A percentile compares a stretch with the other conserved stretches of the same genome.
phyloP scores from a whole-genome alignment of 2,113 vertebrate species.

The Brevimyrus niger region DNA sequence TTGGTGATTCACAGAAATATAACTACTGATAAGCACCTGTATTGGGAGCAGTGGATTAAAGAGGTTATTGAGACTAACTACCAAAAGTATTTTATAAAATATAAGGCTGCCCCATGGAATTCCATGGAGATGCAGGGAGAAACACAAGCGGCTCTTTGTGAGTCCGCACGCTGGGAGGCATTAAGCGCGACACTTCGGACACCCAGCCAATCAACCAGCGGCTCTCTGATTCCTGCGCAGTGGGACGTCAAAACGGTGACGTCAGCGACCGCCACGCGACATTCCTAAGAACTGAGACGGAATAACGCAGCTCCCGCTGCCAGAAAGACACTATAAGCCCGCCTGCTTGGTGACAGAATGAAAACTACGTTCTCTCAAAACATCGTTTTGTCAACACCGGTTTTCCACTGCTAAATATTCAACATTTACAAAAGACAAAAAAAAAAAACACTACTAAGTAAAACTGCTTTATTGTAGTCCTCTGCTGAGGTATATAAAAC shows the following conservation, averaged over 20 bases:
- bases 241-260: neutral
- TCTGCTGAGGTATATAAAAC: slow-evolving; percentile 44
- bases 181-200: slow-evolving; percentile 34
- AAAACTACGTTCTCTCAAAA: neutral
- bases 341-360: neutral
- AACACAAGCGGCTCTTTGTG: slow-evolving; percentile 41
- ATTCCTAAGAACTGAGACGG: neutral
- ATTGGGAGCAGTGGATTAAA: neutral
- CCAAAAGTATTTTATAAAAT: neutral
- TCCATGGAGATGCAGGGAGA: slow-evolving; percentile 12
- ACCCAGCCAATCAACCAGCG: slow-evolving; percentile 25
- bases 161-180: slow-evolving; percentile 24
- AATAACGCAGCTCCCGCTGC: neutral
- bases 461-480: slow-evolving; percentile 49
- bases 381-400: neutral
- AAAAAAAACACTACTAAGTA: slow-evolving; percentile 24
- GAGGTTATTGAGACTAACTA: neutral
- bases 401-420: neutral
- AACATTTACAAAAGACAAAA: neutral
- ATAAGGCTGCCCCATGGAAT: slow-evolving; percentile 19
- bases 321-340: neutral
- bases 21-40: neutral
- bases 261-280: neutral
- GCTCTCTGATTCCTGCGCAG: neutral
- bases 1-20: neutral